Evolutionary conservation across 2,797 vertebrate species (phyloP), one percentile per base, ranked within the genome.

Genomic region (Leptatherina wallacei): DNA sequence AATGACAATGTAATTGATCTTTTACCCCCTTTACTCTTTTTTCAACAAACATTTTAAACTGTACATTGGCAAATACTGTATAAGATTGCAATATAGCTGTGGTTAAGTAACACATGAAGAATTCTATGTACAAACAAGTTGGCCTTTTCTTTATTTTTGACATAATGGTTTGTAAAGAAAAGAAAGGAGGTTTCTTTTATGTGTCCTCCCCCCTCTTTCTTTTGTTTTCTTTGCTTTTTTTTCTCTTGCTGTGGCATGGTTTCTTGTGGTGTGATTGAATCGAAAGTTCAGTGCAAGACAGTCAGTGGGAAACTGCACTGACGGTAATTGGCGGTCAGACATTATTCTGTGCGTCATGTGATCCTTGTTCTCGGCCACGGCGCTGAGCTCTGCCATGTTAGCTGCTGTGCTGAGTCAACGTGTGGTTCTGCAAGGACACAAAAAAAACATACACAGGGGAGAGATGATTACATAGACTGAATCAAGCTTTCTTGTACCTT

Each of bases 361-460:
- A 85, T 81, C 77, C 80, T 95, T 93, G 93, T 94, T 94, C 94
- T 95, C 80, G 95, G 94, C 94, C 92, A 83, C 77, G 82, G 88
- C 89, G 90, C 83, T 20, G 30, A 77, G 83, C 81, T 86, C 88
- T 90, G 92, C 94, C 94, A 94, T 91, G 97, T 97, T 98, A 99
- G 95, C 97, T 99, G 96, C 96, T 98, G 94, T 99, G 98, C 90
- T 98, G 97, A 91, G 97, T 99, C 96, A 99, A 96, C 85, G 97
- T 96, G 93, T 99, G 97, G 88, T 99, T 99, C 98, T 99, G 96
- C 60, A 83, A 87, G 69, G 83, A 85, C 77, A 86, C 68, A 49
- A 55, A 83, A 76, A 84, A 38, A 61, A 14, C 27, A 54, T 0
- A 29, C 54, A 18, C 29, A 32, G 30, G 6, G 49, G 69, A 73